Evolutionary conservation across 92 coral and sea anemone genomes (phyloP), one percentile per base, ranked within the genome.

Genomic region (Pocillopora grandis): DNA sequence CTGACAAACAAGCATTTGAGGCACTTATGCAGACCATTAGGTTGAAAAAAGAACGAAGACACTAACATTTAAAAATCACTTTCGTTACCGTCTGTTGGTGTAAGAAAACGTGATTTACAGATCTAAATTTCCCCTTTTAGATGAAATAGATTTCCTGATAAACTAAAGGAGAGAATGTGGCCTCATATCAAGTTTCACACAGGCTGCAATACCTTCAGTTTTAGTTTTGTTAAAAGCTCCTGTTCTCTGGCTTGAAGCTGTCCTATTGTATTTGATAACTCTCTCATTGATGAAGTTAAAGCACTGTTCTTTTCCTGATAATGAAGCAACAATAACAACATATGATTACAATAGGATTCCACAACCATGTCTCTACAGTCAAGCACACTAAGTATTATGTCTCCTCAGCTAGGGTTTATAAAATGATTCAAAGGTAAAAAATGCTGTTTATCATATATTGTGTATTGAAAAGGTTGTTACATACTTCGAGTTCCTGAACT

Each of bases 221-320:
- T 92, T 18, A 94, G 87, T 79, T 92, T 97, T 62, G 99, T 97
- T 18, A 92, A 85, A 6, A 97, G 92, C 81, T 97, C 99, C 48
- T 97, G 99, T 82, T 97, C 99, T 75, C 95, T 91, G 9, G 99
- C 99, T 84, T 97, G 99, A 37, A 97, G 95, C 82, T 94, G 99
- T 23, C 99, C 99, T 84, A 92, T 91, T 35, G 95, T 94, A 78
- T 91, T 94, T 17, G 99, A 97, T 62, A 97, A 72, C 86, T 97
- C 98, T 82, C 99, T 75, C 95, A 97, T 91, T 7, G 98, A 90
- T 65, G 90, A 91, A 9, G 97, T 91, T 56, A 96, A 84, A 84
- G 92, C 95, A 31, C 88, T 86, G 71, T 96, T 96, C 64, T 96
- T 96, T 57, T 94, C 98, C 98, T 94, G 37, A 11, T 71, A 63